These are phyloP conservation scores for Dysidea cf. avara DNA, from an alignment of 37 sponge, comb jelly and placozoan species.

Conservation along the genomic window DNA sequence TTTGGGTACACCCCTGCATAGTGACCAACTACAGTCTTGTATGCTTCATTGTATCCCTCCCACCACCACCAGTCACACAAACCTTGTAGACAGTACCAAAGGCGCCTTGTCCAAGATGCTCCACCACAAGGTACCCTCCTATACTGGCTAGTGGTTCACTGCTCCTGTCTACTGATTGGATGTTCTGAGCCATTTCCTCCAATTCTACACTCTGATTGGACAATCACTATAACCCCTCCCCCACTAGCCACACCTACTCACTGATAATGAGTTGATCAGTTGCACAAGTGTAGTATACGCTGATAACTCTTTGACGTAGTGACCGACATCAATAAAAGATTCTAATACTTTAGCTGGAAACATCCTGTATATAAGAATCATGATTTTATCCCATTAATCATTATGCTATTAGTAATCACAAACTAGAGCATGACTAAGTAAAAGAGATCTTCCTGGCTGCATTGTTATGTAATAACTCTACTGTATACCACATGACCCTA, in stretches of 20 bases:
- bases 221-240: background rate
- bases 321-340: conserved; percentile 79
- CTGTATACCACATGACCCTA: too few relatives aligned
- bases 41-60: too few relatives aligned
- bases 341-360: conserved; percentile 85
- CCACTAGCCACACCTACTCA: conserved; percentile 17
- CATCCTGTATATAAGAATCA: conserved; percentile 28
- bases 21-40: too few relatives aligned
- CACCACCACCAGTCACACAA: too few relatives aligned
- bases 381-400: too few relatives aligned
- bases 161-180: conserved; percentile 51
- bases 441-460: too few relatives aligned
- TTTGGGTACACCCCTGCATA: too few relatives aligned
- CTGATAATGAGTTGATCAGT: conserved; percentile 55
- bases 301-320: conserved; percentile 65
- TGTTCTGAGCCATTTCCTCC: conserved; percentile 15
- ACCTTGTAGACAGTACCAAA: conserved; percentile 93
- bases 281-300: conserved; percentile 57
- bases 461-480: too few relatives aligned
- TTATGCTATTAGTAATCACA: too few relatives aligned
- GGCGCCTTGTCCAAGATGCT: conserved; percentile 85
- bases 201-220: conserved; percentile 54
- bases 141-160: conserved; percentile 54
- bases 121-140: conserved; percentile 69
- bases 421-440: too few relatives aligned